Conservation (phyloP, 2,113 vertebrate species). For the Xenotilapia leptura region DNA sequence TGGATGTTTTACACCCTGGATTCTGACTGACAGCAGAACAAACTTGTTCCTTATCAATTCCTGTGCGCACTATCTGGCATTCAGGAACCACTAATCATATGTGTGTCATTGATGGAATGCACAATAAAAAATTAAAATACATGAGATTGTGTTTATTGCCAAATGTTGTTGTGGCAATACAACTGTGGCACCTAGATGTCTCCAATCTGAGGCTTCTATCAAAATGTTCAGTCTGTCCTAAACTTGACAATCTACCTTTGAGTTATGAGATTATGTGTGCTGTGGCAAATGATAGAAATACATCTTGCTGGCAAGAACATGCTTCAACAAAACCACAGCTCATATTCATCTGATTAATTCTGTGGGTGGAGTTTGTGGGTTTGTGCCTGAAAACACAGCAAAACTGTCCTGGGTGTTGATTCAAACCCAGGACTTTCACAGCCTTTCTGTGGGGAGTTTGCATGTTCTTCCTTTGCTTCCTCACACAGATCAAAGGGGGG, state of each 20-base stretch:
- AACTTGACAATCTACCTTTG: neutral
- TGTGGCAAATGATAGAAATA: neutral
- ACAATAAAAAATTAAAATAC: neutral
- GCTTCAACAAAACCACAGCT: neutral
- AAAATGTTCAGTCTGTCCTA: neutral
- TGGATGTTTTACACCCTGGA: neutral
- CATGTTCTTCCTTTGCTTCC: neutral
- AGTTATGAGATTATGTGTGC: neutral
- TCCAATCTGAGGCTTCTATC: neutral
- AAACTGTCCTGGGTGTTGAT: neutral
- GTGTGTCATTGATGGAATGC: neutral
- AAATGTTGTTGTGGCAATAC: neutral
- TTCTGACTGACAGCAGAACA: neutral
- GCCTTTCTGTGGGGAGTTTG: neutral
- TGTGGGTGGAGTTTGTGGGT: neutral
- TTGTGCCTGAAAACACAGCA: neutral
- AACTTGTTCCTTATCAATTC: neutral
- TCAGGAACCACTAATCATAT: neutral
- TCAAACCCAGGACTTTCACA: neutral
- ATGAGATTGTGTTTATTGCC: neutral
- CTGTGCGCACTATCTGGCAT: neutral
- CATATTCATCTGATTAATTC: neutral
- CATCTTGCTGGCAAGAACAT: neutral
- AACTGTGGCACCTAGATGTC: neutral
- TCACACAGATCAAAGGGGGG: rapidly evolving